Base-by-base conservation (phyloP, 2,113 vertebrate species). In the Pteropus alecto region DNA sequence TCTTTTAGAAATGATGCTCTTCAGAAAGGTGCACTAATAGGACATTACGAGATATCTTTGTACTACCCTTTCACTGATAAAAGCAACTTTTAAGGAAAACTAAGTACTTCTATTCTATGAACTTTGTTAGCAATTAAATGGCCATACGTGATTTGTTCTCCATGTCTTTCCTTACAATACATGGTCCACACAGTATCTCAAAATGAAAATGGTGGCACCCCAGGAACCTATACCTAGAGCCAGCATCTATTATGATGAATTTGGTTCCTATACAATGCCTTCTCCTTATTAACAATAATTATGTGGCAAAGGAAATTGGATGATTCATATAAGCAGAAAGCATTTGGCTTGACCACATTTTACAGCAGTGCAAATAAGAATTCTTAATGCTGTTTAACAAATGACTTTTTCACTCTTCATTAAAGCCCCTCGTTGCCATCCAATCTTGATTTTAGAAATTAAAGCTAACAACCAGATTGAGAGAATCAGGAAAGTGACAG, bases 361-460 rank as follows among this genome's bases (percentile, higher is more conserved):
- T 95, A 54, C 0, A 2, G 14, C 89, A 38, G 41, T 95, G 89
- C 81, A 95, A 84, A 78, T 94, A 97, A 96, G 93, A 98, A 97
- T 97, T 97, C 95, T 97, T 98, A 98, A 96, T 87, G 95, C 93
- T 98, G 43, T 98, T 98, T 98, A 99, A 99, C 96, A 98, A 98
- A 98, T 98, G 2, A 97, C 94, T 97, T 98, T 97, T 90, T 12
- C 81, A 96, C 96, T 98, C 98, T 98, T 99, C 98, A 98, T 99
- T 98, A 98, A 93, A 98, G 70, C 61, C 96, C 63, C 96, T 98
- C 98, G 98, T 99, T 98, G 95, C 95, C 83, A 98, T 98, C 98
- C 96, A 98, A 98, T 99, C 98, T 98, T 98, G 98, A 98, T 98
- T 98, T 98, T 97, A 97, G 98, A 98, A 99, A 99, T 98, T 99